Conservation (phyloP, 35 echinoderm and acorn worm genomes). For the Ophiothrix spiculata region DNA sequence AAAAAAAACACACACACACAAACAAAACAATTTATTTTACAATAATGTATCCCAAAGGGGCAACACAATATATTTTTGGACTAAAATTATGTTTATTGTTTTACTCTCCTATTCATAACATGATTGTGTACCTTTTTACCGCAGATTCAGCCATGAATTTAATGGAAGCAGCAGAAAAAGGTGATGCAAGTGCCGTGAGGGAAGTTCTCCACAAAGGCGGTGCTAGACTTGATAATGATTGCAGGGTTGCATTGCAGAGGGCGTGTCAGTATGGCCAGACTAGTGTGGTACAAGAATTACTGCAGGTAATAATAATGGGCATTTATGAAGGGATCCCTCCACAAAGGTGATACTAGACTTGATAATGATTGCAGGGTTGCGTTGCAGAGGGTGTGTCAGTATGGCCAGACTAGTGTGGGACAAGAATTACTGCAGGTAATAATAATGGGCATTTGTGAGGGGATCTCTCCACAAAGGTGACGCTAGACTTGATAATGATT, state of each 20-base stretch:
- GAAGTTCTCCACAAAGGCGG: constrained; percentile 5
- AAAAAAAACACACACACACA: too few relatives aligned
- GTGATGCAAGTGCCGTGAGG: constrained; percentile 32
- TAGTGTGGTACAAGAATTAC: constrained; percentile 21
- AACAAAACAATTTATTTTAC: too few relatives aligned
- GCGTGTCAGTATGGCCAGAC: constrained; percentile 56
- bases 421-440: constrained; percentile 34
- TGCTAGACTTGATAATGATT: constrained; percentile 10
- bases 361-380: constrained; percentile 24
- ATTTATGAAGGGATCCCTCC: constrained; percentile 12
- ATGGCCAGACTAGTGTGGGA: constrained; percentile 38
- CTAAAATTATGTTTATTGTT: neutral
- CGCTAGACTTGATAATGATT: constrained; percentile 9
- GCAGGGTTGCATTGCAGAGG: constrained; percentile 31
- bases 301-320: constrained; percentile 14
- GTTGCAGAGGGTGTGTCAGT: constrained; percentile 42
- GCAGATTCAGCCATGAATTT: constrained; percentile 48
- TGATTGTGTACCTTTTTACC: too few relatives aligned
- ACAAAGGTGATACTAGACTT: neutral
- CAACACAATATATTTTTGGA: too few relatives aligned
- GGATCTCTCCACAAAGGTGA: neutral
- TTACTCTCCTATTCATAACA: too few relatives aligned
- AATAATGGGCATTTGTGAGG: constrained; percentile 1
- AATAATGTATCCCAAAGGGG: too few relatives aligned
- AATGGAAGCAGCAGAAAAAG: constrained; percentile 54